Evolutionary conservation across 2,797 vertebrate genomes (phyloP).

Genomic region (Aplochiton taeniatus): DNA sequence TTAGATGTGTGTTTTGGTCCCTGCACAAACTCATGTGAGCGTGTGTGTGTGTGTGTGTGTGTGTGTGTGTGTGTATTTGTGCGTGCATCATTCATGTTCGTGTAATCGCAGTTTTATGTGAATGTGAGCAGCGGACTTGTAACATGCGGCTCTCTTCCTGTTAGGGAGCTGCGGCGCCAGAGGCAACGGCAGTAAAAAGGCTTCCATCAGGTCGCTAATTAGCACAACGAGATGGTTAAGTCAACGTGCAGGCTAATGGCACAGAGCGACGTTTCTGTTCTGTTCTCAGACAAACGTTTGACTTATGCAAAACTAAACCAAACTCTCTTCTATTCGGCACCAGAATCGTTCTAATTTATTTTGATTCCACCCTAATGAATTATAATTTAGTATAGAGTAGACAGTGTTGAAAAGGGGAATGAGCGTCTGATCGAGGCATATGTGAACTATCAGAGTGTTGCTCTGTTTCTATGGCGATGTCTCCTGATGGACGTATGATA

Average conservation of each 20-base stretch:
- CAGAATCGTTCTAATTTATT: too few relatives aligned
- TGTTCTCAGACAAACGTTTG: neutral
- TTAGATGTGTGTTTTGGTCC: neutral
- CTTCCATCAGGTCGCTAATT: slow-evolving; percentile 21
- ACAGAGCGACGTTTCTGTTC: neutral
- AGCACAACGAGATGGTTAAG: slow-evolving; percentile 18
- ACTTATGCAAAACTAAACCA: too few relatives aligned
- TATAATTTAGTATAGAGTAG: too few relatives aligned
- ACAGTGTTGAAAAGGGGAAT: too few relatives aligned
- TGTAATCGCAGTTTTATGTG: neutral
- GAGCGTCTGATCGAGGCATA: too few relatives aligned
- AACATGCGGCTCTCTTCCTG: too few relatives aligned
- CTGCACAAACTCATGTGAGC: neutral
- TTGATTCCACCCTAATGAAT: too few relatives aligned
- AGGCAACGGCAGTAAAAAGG: slow-evolving; percentile 5
- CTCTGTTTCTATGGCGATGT: too few relatives aligned
- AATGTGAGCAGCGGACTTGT: too few relatives aligned
- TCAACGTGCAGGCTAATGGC: neutral
- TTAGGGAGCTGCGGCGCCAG: neutral
- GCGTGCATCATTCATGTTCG: neutral
- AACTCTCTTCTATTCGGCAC: too few relatives aligned
- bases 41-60: neutral
- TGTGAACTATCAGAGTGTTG: too few relatives aligned
- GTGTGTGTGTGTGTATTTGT: neutral
- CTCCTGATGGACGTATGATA: neutral